Percentiles rank a stretch among this genome's conserved stretches.
Conservation (phyloP, 1,140 invertebrate genomes). For the Cherax quadricarinatus region DNA sequence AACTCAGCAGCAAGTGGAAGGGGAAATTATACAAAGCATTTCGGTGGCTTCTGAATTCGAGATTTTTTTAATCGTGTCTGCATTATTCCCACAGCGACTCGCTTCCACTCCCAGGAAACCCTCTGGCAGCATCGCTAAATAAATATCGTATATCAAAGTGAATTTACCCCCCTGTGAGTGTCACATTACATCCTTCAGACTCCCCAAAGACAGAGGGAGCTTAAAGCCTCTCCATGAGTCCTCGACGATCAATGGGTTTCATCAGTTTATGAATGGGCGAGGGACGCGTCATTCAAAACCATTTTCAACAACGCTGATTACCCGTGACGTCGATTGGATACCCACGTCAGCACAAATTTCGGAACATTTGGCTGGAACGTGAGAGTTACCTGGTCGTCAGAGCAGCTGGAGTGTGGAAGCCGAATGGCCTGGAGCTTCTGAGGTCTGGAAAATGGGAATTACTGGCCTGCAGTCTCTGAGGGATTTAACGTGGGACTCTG, state of each 20-base stretch:
- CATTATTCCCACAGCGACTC: not conserved
- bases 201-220: not conserved
- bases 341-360: constrained; percentile 21
- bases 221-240: not conserved
- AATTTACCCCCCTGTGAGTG: not conserved
- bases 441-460: too few relatives aligned
- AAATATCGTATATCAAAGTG: constrained; percentile 38
- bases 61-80: not conserved
- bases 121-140: not conserved
- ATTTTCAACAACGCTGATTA: constrained; percentile 50
- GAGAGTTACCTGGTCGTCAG: not conserved
- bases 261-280: constrained; percentile 38
- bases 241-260: constrained; percentile 31
- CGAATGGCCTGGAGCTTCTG: not conserved
- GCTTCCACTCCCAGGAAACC: not conserved
- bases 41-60: not conserved
- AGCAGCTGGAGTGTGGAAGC: not conserved
- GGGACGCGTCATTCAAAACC: constrained; percentile 57
- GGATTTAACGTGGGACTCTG: not conserved
- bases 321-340: constrained; percentile 1
- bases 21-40: not conserved
- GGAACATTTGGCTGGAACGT: not conserved
- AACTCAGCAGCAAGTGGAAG: too few relatives aligned
- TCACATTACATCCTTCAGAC: constrained; percentile 14
- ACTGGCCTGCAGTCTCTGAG: not conserved